Conservation (phyloP, 2,113 vertebrate genomes). For the Osmerus mordax region DNA sequence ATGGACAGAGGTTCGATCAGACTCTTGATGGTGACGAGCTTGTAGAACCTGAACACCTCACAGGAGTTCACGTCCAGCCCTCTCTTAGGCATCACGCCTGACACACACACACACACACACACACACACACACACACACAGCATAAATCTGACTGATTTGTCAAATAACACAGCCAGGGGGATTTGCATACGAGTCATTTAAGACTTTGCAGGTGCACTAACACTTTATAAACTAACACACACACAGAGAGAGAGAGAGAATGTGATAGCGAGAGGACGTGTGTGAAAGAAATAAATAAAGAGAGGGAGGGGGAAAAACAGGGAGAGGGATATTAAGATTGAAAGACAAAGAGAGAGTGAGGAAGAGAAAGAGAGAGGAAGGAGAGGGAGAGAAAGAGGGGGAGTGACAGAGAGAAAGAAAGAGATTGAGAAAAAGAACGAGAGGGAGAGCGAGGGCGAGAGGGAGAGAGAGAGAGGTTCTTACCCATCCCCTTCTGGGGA, state of each 20-base stretch:
- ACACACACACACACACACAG: constrained; percentile 3
- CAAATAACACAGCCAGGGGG: constrained; percentile 40
- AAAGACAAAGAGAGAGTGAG: neutral
- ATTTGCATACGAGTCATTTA: too few species aligned
- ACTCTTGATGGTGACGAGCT: constrained; percentile 84
- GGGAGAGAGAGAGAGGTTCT: constrained; percentile 41
- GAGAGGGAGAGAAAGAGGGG: too few species aligned
- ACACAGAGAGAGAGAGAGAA: too few species aligned
- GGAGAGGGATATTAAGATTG: too few species aligned
- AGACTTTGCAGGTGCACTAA: constrained; percentile 31
- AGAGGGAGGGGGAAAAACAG: neutral
- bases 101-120: neutral
- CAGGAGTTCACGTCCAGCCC: constrained; percentile 87
- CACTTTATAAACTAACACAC: neutral
- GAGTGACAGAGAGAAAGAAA: too few species aligned
- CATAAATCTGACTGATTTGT: constrained; percentile 37
- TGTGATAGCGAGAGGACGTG: neutral
- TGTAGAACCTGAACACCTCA: constrained; percentile 96
- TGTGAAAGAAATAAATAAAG: neutral
- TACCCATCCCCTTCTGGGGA: constrained; percentile 92
- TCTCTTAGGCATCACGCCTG: constrained; percentile 92
- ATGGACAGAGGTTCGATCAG: constrained; percentile 89
- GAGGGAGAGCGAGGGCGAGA: neutral
- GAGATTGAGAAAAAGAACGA: neutral
- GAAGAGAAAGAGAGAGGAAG: neutral